These are phyloP conservation scores for Bombus waltoni DNA, from an alignment of 1,140 invertebrate species.

Conservation along the genomic window DNA sequence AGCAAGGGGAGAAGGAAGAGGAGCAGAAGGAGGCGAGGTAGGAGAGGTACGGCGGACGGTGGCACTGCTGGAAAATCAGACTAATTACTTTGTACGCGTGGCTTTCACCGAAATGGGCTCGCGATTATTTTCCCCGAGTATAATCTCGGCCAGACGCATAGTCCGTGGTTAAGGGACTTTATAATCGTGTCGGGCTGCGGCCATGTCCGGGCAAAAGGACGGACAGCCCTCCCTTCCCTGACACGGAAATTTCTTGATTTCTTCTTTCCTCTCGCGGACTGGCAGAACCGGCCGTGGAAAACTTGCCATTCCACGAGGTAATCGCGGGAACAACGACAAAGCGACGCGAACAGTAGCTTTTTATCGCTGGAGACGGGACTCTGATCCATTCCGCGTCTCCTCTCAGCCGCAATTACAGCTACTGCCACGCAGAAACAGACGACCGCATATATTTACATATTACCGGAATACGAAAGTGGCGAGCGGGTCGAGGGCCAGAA, in stretches of 20 bases:
- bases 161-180: conserved; percentile 33
- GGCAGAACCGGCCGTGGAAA: neutral
- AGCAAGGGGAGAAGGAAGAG: neutral
- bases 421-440: neutral
- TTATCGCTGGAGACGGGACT: conserved; percentile 25
- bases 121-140: conserved; percentile 66
- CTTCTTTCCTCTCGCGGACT: conserved; percentile 36
- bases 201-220: conserved; percentile 30
- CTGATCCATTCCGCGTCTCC: conserved; percentile 35
- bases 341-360: conserved; percentile 39
- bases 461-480: neutral
- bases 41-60: conserved; percentile 20
- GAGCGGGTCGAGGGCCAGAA: neutral
- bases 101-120: conserved; percentile 67
- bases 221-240: neutral
- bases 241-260: conserved; percentile 49
- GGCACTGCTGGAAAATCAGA: conserved; percentile 64
- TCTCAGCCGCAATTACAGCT: neutral
- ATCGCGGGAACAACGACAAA: conserved; percentile 48
- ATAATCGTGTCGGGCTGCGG: conserved; percentile 44
- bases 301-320: conserved; percentile 46
- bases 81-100: conserved; percentile 67
- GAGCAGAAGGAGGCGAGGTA: too few species aligned
- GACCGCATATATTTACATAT: conserved; percentile 13
- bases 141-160: conserved; percentile 59